Base-by-base conservation (phyloP, 2,888 invertebrate genomes). In the Dendrolimus houi region DNA sequence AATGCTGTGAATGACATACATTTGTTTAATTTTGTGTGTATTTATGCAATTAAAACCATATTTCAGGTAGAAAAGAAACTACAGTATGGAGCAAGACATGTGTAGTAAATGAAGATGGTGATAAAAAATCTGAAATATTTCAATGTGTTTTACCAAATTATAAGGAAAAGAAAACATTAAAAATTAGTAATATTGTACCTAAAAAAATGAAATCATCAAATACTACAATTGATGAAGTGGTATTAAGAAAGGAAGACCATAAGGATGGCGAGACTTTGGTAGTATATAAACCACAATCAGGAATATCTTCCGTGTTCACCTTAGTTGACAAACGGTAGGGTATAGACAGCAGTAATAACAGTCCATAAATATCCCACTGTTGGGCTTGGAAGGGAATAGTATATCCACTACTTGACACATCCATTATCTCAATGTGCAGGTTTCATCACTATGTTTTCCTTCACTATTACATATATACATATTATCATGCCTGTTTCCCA, bases 131-230 rank as follows among this genome's bases (percentile, higher is more conserved):
- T 0, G 87, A 86, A 59, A 76, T 82, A 55, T 74, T 82, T 52
- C 83, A 87, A 52, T 74, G 81, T 12, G 71, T 85, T 0, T 65
- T 89, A 1, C 89, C 89, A 0, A 78, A 77, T 41, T 89, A 80
- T 57, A 72, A 78, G n/a, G 87, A 88, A 64, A 85, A 79, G 56
- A 82, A 75, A 55, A 57, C 76, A 0, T 56, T 85, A 2, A 67
- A 70, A 0, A 68, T 63, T 0, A 80, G 66, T 41, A 64, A 56
- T 8, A 57, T 77, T 7, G 55, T 60, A 1, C 14, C 55, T 0
- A 69, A 66, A 14, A 72, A 67, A 52, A 57, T 60, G 0, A 73
- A 60, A 14, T 57, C 63, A 0, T 64, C 67, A 52, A 58, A 63
- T 52, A 53, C 68, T 10, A 57, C 62, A 0, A 70, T 74, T 42